These are phyloP conservation scores for Fregata magnificens DNA, from an alignment of 2,113 vertebrate species.

Conservation along the genomic window DNA sequence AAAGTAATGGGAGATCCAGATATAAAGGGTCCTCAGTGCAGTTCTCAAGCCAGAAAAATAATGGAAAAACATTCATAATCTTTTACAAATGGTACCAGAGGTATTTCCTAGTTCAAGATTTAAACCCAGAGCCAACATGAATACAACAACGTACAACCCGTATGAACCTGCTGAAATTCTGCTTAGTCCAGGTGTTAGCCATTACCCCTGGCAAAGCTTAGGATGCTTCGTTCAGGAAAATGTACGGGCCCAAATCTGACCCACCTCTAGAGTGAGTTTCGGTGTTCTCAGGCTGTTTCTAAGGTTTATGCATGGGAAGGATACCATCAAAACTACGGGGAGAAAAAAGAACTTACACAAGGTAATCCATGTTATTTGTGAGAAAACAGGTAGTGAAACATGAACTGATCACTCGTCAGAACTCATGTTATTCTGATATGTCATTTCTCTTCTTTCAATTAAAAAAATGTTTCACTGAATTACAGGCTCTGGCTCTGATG, in stretches of 20 bases:
- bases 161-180: background rate
- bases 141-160: background rate
- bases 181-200: background rate
- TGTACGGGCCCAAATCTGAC: rapidly evolving
- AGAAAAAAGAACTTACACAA: background rate
- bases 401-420: background rate
- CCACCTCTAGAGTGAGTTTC: background rate
- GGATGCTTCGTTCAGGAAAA: background rate
- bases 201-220: background rate
- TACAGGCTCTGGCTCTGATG: background rate
- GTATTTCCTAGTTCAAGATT: background rate
- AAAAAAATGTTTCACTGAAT: background rate
- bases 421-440: background rate
- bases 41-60: background rate
- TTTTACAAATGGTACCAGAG: background rate
- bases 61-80: rapidly evolving
- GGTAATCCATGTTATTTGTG: background rate
- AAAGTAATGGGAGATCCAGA: background rate
- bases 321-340: background rate
- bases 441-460: background rate
- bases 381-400: background rate
- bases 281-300: background rate
- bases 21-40: background rate
- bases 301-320: background rate
- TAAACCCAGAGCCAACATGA: background rate